A percentile compares a stretch with the other conserved stretches of the same genome.
phyloP scores from a whole-genome alignment of 2,888 invertebrate genomes.

The Protodeltote pygarga region DNA sequence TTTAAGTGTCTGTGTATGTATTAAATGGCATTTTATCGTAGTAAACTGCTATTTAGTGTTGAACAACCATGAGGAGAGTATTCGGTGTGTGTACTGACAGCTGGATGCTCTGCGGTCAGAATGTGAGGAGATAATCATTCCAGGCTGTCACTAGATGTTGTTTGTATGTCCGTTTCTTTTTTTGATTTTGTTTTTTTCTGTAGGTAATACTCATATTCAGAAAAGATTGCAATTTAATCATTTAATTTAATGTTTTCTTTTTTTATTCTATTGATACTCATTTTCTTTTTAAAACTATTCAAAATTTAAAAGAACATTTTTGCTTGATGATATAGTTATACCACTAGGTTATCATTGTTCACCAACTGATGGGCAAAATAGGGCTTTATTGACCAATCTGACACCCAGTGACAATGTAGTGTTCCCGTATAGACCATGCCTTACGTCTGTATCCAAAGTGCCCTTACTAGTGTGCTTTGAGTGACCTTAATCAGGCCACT shows the following conservation, averaged over 20 bases:
- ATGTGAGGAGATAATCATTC: slow-evolving; percentile 80
- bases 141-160: slow-evolving; percentile 80
- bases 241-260: background rate
- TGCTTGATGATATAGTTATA: background rate
- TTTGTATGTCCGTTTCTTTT: slow-evolving; percentile 80
- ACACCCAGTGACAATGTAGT: too few relatives aligned
- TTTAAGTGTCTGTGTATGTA: slow-evolving; percentile 22
- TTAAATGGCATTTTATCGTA: slow-evolving; percentile 65
- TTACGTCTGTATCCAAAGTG: too few relatives aligned
- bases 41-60: slow-evolving; percentile 57
- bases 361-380: background rate
- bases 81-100: slow-evolving; percentile 86
- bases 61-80: slow-evolving; percentile 80
- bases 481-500: too few relatives aligned
- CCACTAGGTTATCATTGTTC: background rate
- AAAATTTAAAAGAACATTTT: too few relatives aligned
- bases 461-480: too few relatives aligned
- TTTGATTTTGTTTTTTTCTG: slow-evolving; percentile 56
- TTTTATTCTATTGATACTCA: background rate
- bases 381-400: too few relatives aligned
- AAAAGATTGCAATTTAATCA: background rate
- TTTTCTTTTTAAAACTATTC: background rate
- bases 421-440: too few relatives aligned
- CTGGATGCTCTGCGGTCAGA: slow-evolving; percentile 84
- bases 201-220: slow-evolving; percentile 37